These are phyloP conservation scores for Beris chalybata DNA, from an alignment of 2,888 invertebrate genomes.

Conservation along the genomic window DNA sequence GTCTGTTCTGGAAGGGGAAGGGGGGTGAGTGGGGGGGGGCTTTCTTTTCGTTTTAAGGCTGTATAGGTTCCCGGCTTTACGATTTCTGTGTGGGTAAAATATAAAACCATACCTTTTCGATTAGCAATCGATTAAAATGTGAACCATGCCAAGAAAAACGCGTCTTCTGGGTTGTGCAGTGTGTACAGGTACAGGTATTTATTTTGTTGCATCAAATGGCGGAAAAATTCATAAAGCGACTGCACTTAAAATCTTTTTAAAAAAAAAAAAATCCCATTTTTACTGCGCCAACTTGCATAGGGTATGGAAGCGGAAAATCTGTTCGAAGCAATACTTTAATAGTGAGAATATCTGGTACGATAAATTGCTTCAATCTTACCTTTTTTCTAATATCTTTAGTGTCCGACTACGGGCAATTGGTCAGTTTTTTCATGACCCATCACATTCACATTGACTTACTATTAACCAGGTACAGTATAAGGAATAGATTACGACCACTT, in stretches of 20 bases:
- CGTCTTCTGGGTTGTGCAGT: no score
- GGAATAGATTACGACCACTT: no score
- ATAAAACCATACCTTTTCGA: slow-evolving; percentile 8
- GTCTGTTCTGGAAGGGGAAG: slow-evolving; percentile 2
- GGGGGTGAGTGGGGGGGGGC: slow-evolving; percentile 1
- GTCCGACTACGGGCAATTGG: slow-evolving; percentile 21
- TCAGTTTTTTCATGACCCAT: slow-evolving; percentile 24
- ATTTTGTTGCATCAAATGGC: no score
- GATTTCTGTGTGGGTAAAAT: slow-evolving; percentile 11
- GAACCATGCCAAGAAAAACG: no score
- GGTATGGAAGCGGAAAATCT: not conserved
- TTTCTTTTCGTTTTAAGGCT: slow-evolving; percentile 1
- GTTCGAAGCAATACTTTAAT: not conserved
- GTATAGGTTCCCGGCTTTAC: not conserved
- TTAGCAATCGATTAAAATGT: slow-evolving; percentile 18
- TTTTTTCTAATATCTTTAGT: no score
- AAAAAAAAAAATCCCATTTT: not conserved
- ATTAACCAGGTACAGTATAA: not conserved
- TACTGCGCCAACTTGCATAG: slow-evolving; percentile 1
- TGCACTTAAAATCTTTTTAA: slow-evolving; percentile 11
- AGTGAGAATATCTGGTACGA: slow-evolving; percentile 33
- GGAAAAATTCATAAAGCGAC: slow-evolving; percentile 12
- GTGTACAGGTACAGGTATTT: no score
- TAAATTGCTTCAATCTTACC: slow-evolving; percentile 32
- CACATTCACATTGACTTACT: slow-evolving; percentile 13